These are phyloP conservation scores for Podabrus alpinus DNA, from an alignment of 2,888 invertebrate species.

Conservation along the genomic window DNA sequence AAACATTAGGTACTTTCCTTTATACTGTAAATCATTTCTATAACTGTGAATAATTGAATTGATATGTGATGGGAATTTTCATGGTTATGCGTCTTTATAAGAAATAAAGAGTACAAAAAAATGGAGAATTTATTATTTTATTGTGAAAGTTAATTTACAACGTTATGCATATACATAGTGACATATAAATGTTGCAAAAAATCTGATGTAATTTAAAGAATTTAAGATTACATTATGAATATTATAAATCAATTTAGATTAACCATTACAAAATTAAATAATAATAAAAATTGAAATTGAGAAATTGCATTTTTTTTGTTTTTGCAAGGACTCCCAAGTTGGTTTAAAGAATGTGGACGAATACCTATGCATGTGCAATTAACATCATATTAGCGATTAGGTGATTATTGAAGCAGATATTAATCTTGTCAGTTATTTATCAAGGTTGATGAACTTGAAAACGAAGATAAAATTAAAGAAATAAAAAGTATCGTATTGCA, in stretches of 20 bases:
- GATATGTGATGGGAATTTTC: background rate
- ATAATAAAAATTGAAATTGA: background rate
- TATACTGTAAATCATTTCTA: background rate
- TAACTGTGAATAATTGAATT: background rate
- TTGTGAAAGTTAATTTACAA: background rate
- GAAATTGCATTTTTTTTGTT: background rate
- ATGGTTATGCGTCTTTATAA: background rate
- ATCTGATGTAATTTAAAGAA: background rate
- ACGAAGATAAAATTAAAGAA: background rate
- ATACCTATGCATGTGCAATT: background rate
- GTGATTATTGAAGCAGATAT: slow-evolving; percentile 15
- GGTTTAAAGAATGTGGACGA: background rate
- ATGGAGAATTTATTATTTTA: background rate
- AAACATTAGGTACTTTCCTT: background rate
- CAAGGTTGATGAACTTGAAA: slow-evolving; percentile 16
- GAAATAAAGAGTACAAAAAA: background rate
- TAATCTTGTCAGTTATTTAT: slow-evolving; percentile 12
- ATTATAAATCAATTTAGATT: background rate
- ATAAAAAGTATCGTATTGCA: background rate
- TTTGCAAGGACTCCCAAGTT: background rate
- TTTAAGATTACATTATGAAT: background rate
- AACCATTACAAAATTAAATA: background rate
- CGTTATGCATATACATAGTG: background rate
- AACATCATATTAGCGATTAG: slow-evolving; percentile 22
- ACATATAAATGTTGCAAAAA: background rate